Conservation (phyloP, 2,113 vertebrate species). For the Halcyon senegalensis region DNA sequence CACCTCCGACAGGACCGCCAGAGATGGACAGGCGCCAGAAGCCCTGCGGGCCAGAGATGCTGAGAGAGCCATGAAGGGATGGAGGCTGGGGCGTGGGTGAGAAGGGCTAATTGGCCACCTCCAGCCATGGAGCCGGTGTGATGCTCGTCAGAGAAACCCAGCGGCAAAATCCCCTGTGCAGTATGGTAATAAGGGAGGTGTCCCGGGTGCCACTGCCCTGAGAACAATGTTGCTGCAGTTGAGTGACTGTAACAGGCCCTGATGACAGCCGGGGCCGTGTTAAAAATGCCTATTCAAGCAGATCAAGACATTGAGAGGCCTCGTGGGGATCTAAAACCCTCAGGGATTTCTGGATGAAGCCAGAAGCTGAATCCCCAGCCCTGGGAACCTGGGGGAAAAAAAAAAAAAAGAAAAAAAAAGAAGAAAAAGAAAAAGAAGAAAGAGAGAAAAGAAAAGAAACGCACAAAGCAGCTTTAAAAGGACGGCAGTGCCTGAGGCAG, state of each 20-base stretch:
- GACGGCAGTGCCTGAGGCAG: background rate
- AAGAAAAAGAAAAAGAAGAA: background rate
- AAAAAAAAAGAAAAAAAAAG: background rate
- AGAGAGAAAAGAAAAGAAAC: slow-evolving; percentile 37
- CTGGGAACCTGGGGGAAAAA: background rate
- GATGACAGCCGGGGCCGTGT: slow-evolving; percentile 46
- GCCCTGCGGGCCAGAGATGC: background rate
- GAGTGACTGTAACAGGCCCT: slow-evolving; percentile 61
- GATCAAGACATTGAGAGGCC: slow-evolving; percentile 67
- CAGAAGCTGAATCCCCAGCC: slow-evolving; percentile 54
- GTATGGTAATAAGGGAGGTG: slow-evolving; percentile 54
- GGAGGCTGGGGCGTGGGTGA: background rate
- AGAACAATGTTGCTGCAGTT: slow-evolving; percentile 68
- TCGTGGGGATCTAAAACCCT: slow-evolving; percentile 63
- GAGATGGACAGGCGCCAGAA: slow-evolving; percentile 19
- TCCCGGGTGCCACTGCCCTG: background rate
- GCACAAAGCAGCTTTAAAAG: slow-evolving; percentile 54
- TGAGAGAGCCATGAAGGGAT: background rate
- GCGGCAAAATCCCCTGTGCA: background rate
- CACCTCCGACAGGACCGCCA: background rate
- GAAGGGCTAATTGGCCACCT: slow-evolving; percentile 1
- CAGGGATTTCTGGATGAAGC: slow-evolving; percentile 60
- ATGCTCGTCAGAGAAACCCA: background rate
- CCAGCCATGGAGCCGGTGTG: background rate
- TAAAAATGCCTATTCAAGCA: slow-evolving; percentile 65